Evolutionary conservation across 1,140 invertebrate species (phyloP), one percentile per base, ranked within the genome.

Genomic region (Tetramorium simillimum): DNA sequence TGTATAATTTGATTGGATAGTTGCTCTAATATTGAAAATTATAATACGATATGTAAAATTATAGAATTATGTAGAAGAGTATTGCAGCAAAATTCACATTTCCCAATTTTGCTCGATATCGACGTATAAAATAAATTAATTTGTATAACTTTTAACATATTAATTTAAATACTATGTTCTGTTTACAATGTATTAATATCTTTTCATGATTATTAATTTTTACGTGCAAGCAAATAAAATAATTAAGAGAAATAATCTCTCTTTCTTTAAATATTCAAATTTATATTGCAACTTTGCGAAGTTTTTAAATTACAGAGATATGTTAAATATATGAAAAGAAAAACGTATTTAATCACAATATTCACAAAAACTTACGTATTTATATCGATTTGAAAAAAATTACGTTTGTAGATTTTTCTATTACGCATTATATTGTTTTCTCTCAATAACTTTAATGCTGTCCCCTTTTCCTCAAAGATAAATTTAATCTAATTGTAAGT

Each of bases 21-120:
- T 21, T 10, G 46, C 6, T 63, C 2, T 69, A n/a, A 72, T 81
- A 81, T 56, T 49, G 49, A 53, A 72, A 69, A 69, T 67, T 28
- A 63, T 21, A 37, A 70, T 49, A 28, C 3, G 51, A 5, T 56
- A 37, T 7, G 16, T 49, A 56, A 73, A 56, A 73, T 56, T 14
- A 56, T 21, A 75, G 16, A 81, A 81, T 70, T 43, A 70, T 28
- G 18, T 18, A 33, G 3, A 63, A 14, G 2, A 12, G 5, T 33
- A 62, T 43, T 40, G 2, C 2, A 62, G 3, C 10, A 78, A 18
- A 78, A 12, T 46, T 77, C 3, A 16, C n/a, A 43, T 78, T 78
- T 16, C 18, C 9, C 16, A 28, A 77, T 65, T 78, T 46, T 43
- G 2, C 9, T 46, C 6, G 1, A 14, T 76, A 60, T 10, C 33